Evolutionary conservation across 2,888 invertebrate species (phyloP).

Genomic region (Darwinula stevensoni): DNA sequence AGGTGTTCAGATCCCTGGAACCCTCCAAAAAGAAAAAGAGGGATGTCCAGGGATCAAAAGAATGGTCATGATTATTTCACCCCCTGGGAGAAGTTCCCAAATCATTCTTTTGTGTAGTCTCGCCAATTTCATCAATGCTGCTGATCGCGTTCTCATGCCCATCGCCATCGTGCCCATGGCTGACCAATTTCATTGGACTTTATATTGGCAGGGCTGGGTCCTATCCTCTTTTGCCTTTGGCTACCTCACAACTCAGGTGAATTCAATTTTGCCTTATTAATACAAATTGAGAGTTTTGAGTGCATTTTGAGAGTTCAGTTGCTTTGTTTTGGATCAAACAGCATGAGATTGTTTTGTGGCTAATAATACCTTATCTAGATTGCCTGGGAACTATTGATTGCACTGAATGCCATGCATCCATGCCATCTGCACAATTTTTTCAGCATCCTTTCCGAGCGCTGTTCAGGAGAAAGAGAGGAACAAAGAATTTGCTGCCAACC

Average conservation of each 20-base stretch:
- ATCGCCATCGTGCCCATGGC: conserved; percentile 44
- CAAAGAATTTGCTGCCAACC: too few relatives aligned
- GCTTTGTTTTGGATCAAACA: neutral
- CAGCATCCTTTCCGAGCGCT: too few relatives aligned
- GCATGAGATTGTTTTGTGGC: neutral
- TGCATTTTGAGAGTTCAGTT: neutral
- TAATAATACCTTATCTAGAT: neutral
- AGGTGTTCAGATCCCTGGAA: too few relatives aligned
- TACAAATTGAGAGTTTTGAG: too few relatives aligned
- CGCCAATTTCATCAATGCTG: conserved; percentile 45
- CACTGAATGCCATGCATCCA: neutral
- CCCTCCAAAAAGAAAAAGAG: too few relatives aligned
- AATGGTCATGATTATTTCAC: too few relatives aligned
- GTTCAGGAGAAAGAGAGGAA: too few relatives aligned
- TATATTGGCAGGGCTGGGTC: conserved; percentile 41
- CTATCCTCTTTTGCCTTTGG: conserved; percentile 42
- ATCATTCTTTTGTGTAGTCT: conserved; percentile 32
- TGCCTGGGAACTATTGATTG: neutral
- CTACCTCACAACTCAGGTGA: conserved; percentile 42
- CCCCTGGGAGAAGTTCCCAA: conserved; percentile 9
- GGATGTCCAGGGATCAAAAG: too few relatives aligned
- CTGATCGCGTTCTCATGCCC: conserved; percentile 44
- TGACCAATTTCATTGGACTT: conserved; percentile 33
- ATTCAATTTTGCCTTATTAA: conserved; percentile 8
- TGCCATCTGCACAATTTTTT: too few relatives aligned